Evolutionary conservation across 2,797 vertebrate species (phyloP), one percentile per base, ranked within the genome.

Genomic region (Smutsia temminckii): DNA sequence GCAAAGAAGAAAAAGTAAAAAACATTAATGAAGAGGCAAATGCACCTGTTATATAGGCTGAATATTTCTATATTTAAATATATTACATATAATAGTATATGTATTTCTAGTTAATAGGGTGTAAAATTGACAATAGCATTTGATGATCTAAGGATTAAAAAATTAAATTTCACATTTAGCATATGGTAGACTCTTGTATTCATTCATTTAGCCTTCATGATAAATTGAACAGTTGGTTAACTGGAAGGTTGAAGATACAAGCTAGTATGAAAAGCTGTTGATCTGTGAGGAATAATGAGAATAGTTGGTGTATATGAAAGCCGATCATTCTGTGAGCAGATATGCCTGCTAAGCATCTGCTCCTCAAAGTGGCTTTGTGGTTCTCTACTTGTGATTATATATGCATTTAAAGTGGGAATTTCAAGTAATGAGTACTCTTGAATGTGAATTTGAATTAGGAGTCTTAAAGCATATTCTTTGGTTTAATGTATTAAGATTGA

Each of bases 141-240:
- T 92, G 59, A 94, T 93, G 42, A 89, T 57, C 87, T 77, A 94
- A 89, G 63, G 4, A 85, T 84, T 83, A 78, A 77, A 74, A 92
- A 83, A 71, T 11, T 27, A 61, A 77, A 87, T 66, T 91, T 84
- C 34, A 55, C 34, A 40, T 89, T 91, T 81, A 91, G 16, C n/a
- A 32, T n/a, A 83, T 42, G 49, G 53, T 29, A 91, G 6, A 68
- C 40, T 83, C 87, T 64, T 63, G 42, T 23, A 94, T 90, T 95
- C 37, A 87, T n/a, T 89, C 64, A 85, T 77, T 86, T 85, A 90
- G 69, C 16, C 25, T 91, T 66, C 2, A 5, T 74, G 75, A 91
- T 75, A 80, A 20, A 89, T 83, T 18, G 32, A 86, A 32, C 68
- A 34, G 34, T 46, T 86, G 78, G 63, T 20, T 53, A 81, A 93